phyloP scores from a whole-genome alignment of 92 coral and sea anemone species.

The Chrysogorgia sp. region DNA sequence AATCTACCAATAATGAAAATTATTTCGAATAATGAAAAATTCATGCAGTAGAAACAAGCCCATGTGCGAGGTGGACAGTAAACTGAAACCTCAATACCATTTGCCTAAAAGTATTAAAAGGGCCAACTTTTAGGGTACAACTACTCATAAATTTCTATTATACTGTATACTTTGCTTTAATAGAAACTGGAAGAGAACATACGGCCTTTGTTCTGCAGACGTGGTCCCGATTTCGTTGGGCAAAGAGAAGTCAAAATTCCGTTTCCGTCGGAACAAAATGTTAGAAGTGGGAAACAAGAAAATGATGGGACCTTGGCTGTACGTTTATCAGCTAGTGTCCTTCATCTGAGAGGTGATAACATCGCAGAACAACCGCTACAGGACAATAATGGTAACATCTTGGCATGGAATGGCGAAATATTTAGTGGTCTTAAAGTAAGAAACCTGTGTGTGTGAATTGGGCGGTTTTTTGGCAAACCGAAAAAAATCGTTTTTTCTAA shows the following conservation, averaged over 20 bases:
- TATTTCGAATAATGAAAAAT: no score
- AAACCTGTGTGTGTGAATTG: not conserved
- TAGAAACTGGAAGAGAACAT: slow-evolving; percentile 59
- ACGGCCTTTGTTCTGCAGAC: slow-evolving; percentile 63
- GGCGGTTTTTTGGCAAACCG: no score
- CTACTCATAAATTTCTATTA: no score
- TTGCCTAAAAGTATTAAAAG: no score
- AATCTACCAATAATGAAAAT: no score
- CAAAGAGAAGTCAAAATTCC: slow-evolving; percentile 14
- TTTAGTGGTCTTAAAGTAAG: slow-evolving; percentile 85
- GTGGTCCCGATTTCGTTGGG: slow-evolving; percentile 82
- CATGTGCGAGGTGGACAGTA: not conserved
- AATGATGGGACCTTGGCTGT: slow-evolving; percentile 12
- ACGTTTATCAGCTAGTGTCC: slow-evolving; percentile 67
- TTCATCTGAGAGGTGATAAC: slow-evolving; percentile 83
- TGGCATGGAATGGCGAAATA: slow-evolving; percentile 97
- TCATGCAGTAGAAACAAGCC: no score
- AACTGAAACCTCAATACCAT: not conserved
- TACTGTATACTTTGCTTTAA: not conserved
- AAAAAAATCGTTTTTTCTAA: no score
- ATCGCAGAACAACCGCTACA: slow-evolving; percentile 73
- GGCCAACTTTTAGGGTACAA: no score
- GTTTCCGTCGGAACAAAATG: slow-evolving; percentile 7
- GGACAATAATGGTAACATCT: slow-evolving; percentile 72
- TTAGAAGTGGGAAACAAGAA: slow-evolving; percentile 30